Base-by-base conservation (phyloP, 2,888 invertebrate species). In the Mythimna lalbum region DNA sequence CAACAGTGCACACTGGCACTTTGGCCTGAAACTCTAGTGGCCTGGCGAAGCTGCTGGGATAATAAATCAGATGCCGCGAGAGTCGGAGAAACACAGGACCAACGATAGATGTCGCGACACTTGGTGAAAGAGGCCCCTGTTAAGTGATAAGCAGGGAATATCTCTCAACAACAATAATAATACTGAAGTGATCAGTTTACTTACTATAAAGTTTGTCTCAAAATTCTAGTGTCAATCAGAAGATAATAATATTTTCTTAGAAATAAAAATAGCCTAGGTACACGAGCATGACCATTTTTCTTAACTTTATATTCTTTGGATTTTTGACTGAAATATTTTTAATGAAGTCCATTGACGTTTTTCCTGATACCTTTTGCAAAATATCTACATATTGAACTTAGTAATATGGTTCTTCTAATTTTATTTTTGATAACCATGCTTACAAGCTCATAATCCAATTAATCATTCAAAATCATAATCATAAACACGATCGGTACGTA, bases 401-500 rank as follows among this genome's bases (percentile, higher is more conserved):
- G 49, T 7, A 10, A 49, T 39, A 39, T 14, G 17, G 6, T 43
- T 43, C 19, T 6, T 43, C 43, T 43, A 17, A 17, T 43, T 43
- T 43, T 1, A 5, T 1, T 43, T 39, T 49, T 2, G 3, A 10
- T 4, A 39, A 61, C 14, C 33, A 31, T 19, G 33, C 31, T 56
- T 2, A 56, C 4, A 17, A 3, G 9, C 3, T 27, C 21, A 21
- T 14, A 27, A 43, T 57, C 6, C 23, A 52, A 52, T 23, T 14
- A 47, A 63, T 64, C 17, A 49, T 47, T 19, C 47, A 36, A 72
- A 73, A 74, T 75, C 63, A 66, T 52, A 76, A 76, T 75, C 65
- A 74, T 69, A 81, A 80, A 73, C 74, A 78, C 64, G 63, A 69
- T 78, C 72, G 74, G 71, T 70, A 74, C 82, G 69, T 85, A 76